A percentile compares a stretch with the other conserved stretches of the same genome.
Conservation (phyloP, 1,140 invertebrate genomes). For the Pteromalus puparum region DNA sequence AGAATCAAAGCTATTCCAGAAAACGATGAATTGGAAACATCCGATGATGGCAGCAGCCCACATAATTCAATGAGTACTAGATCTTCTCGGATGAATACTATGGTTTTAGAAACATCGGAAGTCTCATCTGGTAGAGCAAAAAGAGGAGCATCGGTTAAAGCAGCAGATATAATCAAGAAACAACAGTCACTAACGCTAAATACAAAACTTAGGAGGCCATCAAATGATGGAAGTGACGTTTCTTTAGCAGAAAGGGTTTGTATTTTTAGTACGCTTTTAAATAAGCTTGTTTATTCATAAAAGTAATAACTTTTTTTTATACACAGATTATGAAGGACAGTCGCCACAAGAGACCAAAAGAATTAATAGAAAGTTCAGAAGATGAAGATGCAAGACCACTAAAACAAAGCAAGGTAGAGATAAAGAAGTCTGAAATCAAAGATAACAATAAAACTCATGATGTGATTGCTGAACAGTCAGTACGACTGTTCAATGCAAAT, state of each 20-base stretch:
- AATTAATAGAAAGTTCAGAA: slow-evolving; percentile 54
- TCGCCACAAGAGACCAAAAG: slow-evolving; percentile 56
- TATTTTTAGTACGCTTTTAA: slow-evolving; percentile 7
- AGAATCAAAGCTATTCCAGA: slow-evolving; percentile 69
- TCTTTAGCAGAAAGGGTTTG: slow-evolving; percentile 15
- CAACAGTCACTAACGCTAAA: slow-evolving; percentile 58
- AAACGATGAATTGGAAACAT: slow-evolving; percentile 54
- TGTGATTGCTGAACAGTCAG: not conserved
- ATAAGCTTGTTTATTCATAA: not conserved
- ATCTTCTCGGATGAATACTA: not conserved
- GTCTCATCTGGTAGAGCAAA: slow-evolving; percentile 44
- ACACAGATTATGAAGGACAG: slow-evolving; percentile 27
- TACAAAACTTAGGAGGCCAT: slow-evolving; percentile 57
- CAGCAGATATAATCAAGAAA: slow-evolving; percentile 62
- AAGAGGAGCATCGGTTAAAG: slow-evolving; percentile 64
- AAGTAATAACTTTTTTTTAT: slow-evolving; percentile 25
- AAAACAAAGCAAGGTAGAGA: slow-evolving; percentile 59
- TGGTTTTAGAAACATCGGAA: slow-evolving; percentile 36
- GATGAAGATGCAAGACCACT: slow-evolving; percentile 50
- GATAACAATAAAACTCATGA: slow-evolving; percentile 7
- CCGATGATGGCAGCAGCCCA: not conserved
- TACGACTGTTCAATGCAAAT: slow-evolving; percentile 33
- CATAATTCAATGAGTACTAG: not conserved
- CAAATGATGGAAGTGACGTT: slow-evolving; percentile 29
- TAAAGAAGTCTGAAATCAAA: slow-evolving; percentile 20